Percentiles rank a stretch among this genome's conserved stretches.
These are phyloP conservation scores for Cyanistes caeruleus DNA, from an alignment of 2,113 vertebrate genomes.

Conservation along the genomic window DNA sequence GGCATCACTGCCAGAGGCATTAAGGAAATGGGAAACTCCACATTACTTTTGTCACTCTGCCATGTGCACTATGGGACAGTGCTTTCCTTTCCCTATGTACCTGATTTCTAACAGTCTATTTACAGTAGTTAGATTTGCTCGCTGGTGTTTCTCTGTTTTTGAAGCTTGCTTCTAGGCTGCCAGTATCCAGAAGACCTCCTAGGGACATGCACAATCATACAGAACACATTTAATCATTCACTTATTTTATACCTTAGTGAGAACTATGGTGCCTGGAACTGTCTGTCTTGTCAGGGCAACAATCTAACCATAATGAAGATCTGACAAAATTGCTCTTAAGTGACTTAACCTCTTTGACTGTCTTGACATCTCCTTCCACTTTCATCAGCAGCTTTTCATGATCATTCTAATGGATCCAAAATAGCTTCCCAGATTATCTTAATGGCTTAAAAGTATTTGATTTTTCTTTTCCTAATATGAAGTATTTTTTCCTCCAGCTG, in stretches of 20 bases:
- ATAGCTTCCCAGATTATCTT: neutral
- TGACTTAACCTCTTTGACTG: neutral
- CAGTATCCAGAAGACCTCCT: neutral
- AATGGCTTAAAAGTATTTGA: neutral
- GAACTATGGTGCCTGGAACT: neutral
- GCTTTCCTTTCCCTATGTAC: neutral
- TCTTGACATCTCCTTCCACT: neutral
- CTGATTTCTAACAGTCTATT: neutral
- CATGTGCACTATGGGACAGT: fast-evolving
- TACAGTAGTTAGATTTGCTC: neutral
- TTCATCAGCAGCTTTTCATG: neutral
- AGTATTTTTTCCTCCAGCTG: neutral
- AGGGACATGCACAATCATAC: neutral
- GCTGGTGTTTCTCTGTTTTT: neutral
- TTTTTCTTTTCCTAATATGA: neutral
- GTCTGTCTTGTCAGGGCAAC: neutral
- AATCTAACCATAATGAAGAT: neutral
- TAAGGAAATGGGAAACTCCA: neutral
- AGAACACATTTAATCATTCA: neutral
- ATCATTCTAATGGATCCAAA: neutral
- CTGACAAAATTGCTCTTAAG: neutral
- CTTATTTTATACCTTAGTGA: neutral
- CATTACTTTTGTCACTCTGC: neutral
- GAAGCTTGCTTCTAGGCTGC: neutral
- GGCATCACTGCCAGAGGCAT: fast-evolving